phyloP scores from a whole-genome alignment of 1,140 invertebrate species.

The Cotesia typhae region DNA sequence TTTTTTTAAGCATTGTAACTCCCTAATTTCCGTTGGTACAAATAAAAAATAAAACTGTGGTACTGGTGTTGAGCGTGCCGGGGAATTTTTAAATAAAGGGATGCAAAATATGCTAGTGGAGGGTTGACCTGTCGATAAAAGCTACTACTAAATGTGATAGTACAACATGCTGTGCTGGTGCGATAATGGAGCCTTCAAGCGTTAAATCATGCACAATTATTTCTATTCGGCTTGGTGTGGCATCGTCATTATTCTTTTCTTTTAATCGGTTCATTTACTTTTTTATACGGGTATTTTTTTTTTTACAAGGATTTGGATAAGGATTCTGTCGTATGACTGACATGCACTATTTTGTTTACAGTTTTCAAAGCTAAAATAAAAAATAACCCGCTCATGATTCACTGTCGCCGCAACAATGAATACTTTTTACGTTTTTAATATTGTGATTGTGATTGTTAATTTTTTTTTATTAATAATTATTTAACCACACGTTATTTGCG shows the following conservation, averaged over 20 bases:
- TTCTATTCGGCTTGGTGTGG: constrained; percentile 55
- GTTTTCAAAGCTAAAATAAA: neutral
- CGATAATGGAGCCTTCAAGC: constrained; percentile 23
- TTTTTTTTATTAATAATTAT: constrained; percentile 43
- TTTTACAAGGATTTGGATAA: neutral
- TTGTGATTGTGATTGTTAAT: neutral
- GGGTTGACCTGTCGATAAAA: neutral
- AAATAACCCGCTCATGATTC: neutral
- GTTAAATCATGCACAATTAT: constrained; percentile 26
- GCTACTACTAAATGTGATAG: neutral
- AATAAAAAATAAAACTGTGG: constrained; percentile 16
- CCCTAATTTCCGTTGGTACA: too few species aligned
- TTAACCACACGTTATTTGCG: neutral
- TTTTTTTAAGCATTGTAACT: neutral
- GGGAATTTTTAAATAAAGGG: too few species aligned
- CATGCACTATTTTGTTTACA: constrained; percentile 50
- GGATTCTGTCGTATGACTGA: constrained; percentile 56
- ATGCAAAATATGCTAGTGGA: too few species aligned
- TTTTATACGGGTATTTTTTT: constrained; percentile 19
- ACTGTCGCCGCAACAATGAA: constrained; percentile 20
- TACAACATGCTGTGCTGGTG: neutral
- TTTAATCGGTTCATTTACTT: neutral
- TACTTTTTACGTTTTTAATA: neutral
- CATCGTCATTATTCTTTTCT: constrained; percentile 47
- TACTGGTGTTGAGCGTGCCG: too few species aligned